phyloP scores from a whole-genome alignment of 2,113 vertebrate species.

The Danionella cerebrum region DNA sequence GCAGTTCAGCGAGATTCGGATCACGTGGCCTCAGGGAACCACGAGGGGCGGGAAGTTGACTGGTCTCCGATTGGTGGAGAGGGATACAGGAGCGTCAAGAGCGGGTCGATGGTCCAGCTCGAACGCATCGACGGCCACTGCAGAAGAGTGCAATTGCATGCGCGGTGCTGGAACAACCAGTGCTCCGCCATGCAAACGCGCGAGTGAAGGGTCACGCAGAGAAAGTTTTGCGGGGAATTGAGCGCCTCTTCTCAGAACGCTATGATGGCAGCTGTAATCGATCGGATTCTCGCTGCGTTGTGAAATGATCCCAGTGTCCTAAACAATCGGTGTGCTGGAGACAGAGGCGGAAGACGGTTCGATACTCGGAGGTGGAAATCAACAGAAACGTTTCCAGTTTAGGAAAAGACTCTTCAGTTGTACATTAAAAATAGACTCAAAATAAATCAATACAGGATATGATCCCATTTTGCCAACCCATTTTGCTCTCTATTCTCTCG shows the following conservation, averaged over 20 bases:
- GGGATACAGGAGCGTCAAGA: slow-evolving; percentile 25
- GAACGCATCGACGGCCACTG: slow-evolving; percentile 11
- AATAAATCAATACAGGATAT: too few relatives aligned
- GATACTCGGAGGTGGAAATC: neutral
- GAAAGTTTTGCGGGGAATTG: slow-evolving; percentile 49
- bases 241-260: slow-evolving; percentile 50
- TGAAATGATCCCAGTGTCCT: slow-evolving; percentile 42
- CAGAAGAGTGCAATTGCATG: neutral
- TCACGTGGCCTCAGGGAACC: slow-evolving; percentile 52
- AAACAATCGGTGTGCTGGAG: neutral
- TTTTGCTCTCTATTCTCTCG: too few relatives aligned
- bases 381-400: too few relatives aligned
- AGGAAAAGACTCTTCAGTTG: too few relatives aligned
- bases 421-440: too few relatives aligned
- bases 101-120: slow-evolving; percentile 15
- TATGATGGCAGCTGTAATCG: slow-evolving; percentile 51
- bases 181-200: neutral
- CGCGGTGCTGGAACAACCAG: neutral
- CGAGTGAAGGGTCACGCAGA: slow-evolving; percentile 19
- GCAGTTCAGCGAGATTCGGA: slow-evolving; percentile 52
- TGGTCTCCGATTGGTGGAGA: slow-evolving; percentile 42
- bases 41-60: slow-evolving; percentile 19
- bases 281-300: slow-evolving; percentile 50
- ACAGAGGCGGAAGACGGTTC: neutral
- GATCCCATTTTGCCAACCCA: too few relatives aligned